Conservation (phyloP, 2,888 invertebrate genomes). For the Stenotaenia linearis region DNA sequence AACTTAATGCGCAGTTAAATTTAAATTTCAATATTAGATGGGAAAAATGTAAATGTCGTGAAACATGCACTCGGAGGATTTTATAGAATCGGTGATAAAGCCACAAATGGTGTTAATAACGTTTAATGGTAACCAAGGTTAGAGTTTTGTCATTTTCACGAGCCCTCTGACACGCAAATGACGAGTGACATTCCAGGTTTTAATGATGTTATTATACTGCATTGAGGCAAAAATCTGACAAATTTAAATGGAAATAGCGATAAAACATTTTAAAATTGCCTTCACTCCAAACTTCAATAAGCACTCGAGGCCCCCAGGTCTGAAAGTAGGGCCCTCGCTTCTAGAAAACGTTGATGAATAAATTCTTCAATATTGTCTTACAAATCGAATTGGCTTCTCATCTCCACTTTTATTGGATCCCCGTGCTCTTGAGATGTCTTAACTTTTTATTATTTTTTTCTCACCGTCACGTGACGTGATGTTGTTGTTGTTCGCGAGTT, state of each 20-base stretch:
- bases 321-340: neutral
- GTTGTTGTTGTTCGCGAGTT: neutral
- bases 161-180: neutral
- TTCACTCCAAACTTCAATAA: slow-evolving; percentile 10
- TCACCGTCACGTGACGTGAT: neutral
- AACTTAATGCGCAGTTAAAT: no score
- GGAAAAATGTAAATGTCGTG: neutral
- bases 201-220: neutral
- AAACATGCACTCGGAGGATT: neutral
- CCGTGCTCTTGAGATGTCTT: neutral
- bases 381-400: neutral
- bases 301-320: neutral
- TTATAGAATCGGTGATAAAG: neutral
- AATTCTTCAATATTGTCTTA: neutral
- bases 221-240: neutral
- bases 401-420: neutral
- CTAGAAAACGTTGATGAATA: neutral
- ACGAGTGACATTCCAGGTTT: neutral
- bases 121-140: neutral
- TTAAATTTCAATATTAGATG: no score
- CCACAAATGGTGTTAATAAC: neutral
- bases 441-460: neutral
- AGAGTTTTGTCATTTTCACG: neutral
- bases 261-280: neutral
- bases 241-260: neutral